Evolutionary conservation across 92 coral and sea anemone species (phyloP).

Genomic region (Virgularia gustaviana): DNA sequence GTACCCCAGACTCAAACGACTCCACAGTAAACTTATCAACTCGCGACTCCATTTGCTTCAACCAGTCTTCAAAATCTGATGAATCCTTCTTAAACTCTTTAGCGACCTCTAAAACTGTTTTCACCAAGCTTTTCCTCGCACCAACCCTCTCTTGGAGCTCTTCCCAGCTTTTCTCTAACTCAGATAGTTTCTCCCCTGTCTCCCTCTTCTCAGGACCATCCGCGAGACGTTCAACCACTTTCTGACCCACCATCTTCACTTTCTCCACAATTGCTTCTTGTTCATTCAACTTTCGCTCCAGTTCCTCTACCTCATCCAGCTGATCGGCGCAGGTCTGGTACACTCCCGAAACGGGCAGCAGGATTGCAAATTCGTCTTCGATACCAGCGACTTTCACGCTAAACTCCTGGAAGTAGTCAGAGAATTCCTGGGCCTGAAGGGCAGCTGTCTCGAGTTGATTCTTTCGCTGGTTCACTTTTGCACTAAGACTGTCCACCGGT

Average conservation of each 20-base stretch:
- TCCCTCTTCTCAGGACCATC: slow-evolving; percentile 71
- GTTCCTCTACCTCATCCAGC: slow-evolving; percentile 72
- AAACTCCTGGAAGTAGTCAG: slow-evolving; percentile 80
- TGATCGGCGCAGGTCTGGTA: slow-evolving; percentile 74
- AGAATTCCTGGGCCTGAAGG: slow-evolving; percentile 87
- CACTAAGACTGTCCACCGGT: slow-evolving; percentile 76
- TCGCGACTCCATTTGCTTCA: slow-evolving; percentile 63
- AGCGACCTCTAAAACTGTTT: slow-evolving; percentile 71
- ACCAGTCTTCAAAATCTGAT: slow-evolving; percentile 70
- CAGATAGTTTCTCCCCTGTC: slow-evolving; percentile 63
- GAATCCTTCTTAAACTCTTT: slow-evolving; percentile 58
- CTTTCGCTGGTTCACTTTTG: slow-evolving; percentile 83
- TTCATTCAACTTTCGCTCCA: slow-evolving; percentile 62
- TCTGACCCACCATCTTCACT: slow-evolving; percentile 73
- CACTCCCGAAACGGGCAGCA: slow-evolving; percentile 76
- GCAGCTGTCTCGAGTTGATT: slow-evolving; percentile 82
- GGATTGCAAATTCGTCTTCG: slow-evolving; percentile 71
- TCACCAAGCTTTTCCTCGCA: slow-evolving; percentile 54
- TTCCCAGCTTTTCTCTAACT: slow-evolving; percentile 81
- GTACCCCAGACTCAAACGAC: slow-evolving; percentile 58
- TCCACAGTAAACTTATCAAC: slow-evolving; percentile 57
- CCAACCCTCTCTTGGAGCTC: slow-evolving; percentile 57
- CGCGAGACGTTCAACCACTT: slow-evolving; percentile 64
- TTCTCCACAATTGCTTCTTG: slow-evolving; percentile 83
- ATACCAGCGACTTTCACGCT: slow-evolving; percentile 65